A percentile compares a stretch with the other conserved stretches of the same genome.
Evolutionary conservation across 2,797 vertebrate species (phyloP).

Genomic region (Orientallactaga sibirica): DNA sequence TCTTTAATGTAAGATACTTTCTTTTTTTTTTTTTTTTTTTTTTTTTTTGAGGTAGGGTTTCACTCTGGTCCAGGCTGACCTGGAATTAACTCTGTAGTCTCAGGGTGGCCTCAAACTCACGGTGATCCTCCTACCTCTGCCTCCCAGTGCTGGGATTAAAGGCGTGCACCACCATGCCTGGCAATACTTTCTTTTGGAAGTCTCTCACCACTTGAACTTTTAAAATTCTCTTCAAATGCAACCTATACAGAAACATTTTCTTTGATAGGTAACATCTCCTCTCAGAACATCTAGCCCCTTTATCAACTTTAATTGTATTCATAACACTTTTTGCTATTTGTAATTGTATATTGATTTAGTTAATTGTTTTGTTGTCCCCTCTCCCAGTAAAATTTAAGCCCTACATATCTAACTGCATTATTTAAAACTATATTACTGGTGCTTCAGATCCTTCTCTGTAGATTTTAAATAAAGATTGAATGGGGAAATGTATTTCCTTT

Average conservation of each 20-base stretch:
- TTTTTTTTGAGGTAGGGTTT: too few relatives aligned
- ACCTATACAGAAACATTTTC: neutral
- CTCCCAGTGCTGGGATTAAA: too few relatives aligned
- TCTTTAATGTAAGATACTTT: neutral
- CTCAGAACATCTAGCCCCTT: neutral
- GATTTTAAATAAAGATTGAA: neutral
- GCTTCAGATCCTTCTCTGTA: neutral
- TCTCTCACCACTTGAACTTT: neutral
- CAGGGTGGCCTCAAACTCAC: too few relatives aligned
- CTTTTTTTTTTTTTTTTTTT: too few relatives aligned
- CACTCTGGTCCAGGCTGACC: too few relatives aligned
- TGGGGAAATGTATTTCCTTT: neutral
- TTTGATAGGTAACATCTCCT: neutral
- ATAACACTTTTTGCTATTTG: neutral
- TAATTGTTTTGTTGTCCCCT: neutral
- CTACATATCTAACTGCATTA: neutral
- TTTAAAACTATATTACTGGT: neutral
- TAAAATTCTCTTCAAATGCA: neutral
- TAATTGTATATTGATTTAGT: constrained; percentile 35
- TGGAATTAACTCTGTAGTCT: too few relatives aligned
- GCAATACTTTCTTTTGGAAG: neutral
- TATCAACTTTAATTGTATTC: neutral
- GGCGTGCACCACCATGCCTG: too few relatives aligned
- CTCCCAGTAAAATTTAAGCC: neutral
- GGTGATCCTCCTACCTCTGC: too few relatives aligned